Evolutionary conservation across 2,113 vertebrate genomes (phyloP).

Genomic region (Isurus oxyrinchus): DNA sequence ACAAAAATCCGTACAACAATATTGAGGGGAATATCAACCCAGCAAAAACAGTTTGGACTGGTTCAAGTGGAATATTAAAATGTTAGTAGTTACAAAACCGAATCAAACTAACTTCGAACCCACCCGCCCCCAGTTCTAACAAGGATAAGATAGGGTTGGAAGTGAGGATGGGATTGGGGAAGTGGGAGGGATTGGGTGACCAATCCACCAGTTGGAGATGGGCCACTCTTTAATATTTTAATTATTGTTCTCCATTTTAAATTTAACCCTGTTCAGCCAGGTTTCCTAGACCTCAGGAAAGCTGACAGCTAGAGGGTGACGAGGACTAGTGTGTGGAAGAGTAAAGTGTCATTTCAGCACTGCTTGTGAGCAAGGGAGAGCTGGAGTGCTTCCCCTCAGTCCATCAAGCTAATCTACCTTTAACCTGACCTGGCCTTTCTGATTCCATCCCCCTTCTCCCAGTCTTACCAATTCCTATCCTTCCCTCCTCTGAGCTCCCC

Average conservation of each 20-base stretch:
- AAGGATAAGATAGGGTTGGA: no score
- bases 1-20: background rate
- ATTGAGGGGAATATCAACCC: background rate
- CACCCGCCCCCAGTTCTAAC: background rate
- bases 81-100: no score
- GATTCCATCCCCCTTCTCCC: background rate
- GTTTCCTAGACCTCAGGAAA: background rate
- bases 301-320: background rate
- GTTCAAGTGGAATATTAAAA: no score
- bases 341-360: background rate
- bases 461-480: background rate
- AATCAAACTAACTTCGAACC: no score
- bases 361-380: background rate
- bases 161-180: no score
- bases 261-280: background rate
- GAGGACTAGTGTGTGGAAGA: background rate
- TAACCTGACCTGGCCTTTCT: background rate
- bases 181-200: no score
- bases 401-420: background rate
- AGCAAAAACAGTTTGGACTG: no score
- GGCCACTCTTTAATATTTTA: background rate
- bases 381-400: background rate
- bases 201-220: background rate
- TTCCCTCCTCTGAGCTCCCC: background rate
- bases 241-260: background rate